Evolutionary conservation across 2,888 invertebrate species (phyloP), one percentile per base, ranked within the genome.

Genomic region (Cabera pusaria): DNA sequence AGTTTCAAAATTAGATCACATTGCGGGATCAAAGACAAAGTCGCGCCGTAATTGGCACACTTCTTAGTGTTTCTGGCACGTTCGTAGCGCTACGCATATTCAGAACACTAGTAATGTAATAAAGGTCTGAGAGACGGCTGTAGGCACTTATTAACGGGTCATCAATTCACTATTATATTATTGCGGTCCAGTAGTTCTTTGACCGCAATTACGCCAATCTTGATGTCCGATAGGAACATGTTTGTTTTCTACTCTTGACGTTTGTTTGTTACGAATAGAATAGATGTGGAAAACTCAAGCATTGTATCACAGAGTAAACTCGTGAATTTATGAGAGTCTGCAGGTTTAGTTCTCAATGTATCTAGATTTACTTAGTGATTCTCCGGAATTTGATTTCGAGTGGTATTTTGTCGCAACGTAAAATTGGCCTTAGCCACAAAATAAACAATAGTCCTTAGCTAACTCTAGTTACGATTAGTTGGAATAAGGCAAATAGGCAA

Each of bases 111-210:
- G 17, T 36, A 33, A 46, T 36, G 31, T 36, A 46, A 44, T 41
- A 44, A 38, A 33, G 27, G 36, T 29, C 21, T 23, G 20, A 5
- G 29, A 31, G 33, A 17, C 44, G 21, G 46, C 36, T 50, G 44
- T 18, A 33, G 41, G 39, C 31, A 36, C 36, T 52, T 44, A 49
- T 46, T 48, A 40, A 37, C 37, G 43, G 38, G 32, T 43, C 43
- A 44, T 33, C 40, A 24, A 25, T 19, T 12, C 22, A 18, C 27
- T 29, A 21, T 37, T 22, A 50, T 25, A 38, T 33, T 35, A 26
- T 38, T 18, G 37, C 18, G 18, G 32, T 20, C 8, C 16, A 11
- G 20, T 27, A 26, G 10, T 7, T 35, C 21, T 14, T 41, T 29
- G 34, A 22, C 41, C 32, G 32, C 39, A 39, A 32, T 39, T 27